Evolutionary conservation across 2,797 vertebrate species (phyloP).

Genomic region (Geotrypetes seraphini): DNA sequence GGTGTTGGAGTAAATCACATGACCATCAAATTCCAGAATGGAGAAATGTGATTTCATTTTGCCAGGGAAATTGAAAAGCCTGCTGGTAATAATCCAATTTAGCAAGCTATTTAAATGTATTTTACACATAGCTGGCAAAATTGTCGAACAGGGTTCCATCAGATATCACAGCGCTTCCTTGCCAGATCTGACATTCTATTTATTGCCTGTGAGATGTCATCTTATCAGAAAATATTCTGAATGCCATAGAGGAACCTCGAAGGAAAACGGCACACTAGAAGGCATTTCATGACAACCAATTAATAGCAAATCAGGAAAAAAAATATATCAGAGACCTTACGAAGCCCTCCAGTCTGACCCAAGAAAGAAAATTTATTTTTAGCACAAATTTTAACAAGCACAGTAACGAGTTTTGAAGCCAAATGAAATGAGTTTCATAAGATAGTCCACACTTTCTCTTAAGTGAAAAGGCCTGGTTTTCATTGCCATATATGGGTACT

Average conservation of each 20-base stretch:
- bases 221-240: not conserved
- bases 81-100: not conserved
- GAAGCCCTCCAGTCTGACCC: no score
- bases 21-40: not conserved
- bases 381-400: no score
- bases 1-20: not conserved
- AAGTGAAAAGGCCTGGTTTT: no score
- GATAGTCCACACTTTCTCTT: no score
- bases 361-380: no score
- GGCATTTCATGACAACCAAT: not conserved
- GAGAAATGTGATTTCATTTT: not conserved
- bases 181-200: not conserved
- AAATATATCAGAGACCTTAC: no score
- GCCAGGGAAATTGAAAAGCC: not conserved
- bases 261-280: not conserved
- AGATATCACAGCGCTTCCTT: not conserved
- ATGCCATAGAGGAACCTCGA: not conserved
- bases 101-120: not conserved
- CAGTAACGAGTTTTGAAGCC: no score
- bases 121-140: not conserved
- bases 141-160: not conserved
- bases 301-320: no score
- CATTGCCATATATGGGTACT: no score
- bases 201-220: not conserved
- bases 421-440: no score